Base-by-base conservation (phyloP, 2,113 vertebrate species). In the Chlorodrepanis virens region DNA sequence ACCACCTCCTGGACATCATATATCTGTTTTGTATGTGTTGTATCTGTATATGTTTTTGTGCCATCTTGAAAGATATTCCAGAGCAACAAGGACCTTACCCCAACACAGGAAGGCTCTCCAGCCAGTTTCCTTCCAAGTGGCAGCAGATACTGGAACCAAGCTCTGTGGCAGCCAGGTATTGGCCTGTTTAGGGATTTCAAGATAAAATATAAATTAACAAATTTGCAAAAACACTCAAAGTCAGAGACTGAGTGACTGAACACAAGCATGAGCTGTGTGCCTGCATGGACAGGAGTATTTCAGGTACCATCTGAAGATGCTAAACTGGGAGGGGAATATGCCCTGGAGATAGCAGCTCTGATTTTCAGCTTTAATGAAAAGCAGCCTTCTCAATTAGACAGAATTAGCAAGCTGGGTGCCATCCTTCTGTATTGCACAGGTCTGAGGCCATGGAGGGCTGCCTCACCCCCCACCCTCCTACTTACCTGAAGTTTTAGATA, bases 351-450 rank as follows among this genome's bases (percentile, higher is more conserved):
- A 74, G 9, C 42, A 87, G 37, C 60, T 83, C 54, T 81, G 24
- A 20, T 61, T 92, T 92, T 78, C 59, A 92, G 21, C 37, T 89
- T 69, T 69, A 69, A 89, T 44, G 42, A 78, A 71, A 52, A 67
- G 14, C n/a, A 86, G 33, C 33, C 20, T 72, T 79, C 18, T 45
- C 18, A 17, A 13, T 40, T 80, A 53, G 23, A 40, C 40, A 60
- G 68, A 59, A 57, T 33, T 21, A 59, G 20, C 33, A 25, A 69
- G 23, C 28, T 57, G 45, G 11, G 21, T 71, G 19, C 49, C 18
- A 31, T 44, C 42, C 8, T 18, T 64, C 31, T 22, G 4, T 21
- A 18, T 25, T 71, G 27, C 44, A 61, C 25, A 31, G 27, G 33
- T 50, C 67, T 44, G 67, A 83, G 44, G 47, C 59, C 44, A 13